These are phyloP conservation scores for Hormaphis cornu DNA, from an alignment of 1,140 invertebrate species.

Conservation along the genomic window DNA sequence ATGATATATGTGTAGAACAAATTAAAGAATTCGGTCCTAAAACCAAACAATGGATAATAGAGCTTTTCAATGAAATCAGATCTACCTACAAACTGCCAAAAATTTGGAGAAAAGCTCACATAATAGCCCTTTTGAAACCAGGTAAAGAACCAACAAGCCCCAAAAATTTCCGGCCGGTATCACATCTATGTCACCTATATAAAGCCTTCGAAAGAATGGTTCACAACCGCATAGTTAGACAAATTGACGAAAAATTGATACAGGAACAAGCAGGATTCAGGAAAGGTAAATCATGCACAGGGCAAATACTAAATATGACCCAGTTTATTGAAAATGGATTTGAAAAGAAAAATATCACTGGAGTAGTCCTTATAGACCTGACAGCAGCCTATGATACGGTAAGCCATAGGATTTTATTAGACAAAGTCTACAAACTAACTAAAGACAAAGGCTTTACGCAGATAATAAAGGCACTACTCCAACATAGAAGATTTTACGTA, in stretches of 20 bases:
- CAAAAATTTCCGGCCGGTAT: constrained; percentile 31
- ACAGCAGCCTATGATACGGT: constrained; percentile 34
- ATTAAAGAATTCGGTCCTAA: constrained; percentile 13
- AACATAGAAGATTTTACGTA: constrained; percentile 33
- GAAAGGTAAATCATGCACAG: constrained; percentile 31
- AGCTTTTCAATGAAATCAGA: constrained; percentile 3
- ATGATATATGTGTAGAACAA: constrained; percentile 18
- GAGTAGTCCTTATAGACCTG: constrained; percentile 32
- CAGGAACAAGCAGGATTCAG: constrained; percentile 33
- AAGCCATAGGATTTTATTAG: constrained; percentile 20
- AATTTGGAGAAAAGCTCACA: constrained; percentile 30
- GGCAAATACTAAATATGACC: constrained; percentile 33
- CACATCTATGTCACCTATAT: constrained; percentile 31
- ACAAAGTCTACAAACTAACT: constrained; percentile 26
- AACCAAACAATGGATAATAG: not conserved
- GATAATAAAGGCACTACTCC: constrained; percentile 15
- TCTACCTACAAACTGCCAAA: constrained; percentile 3
- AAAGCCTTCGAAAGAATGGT: constrained; percentile 33
- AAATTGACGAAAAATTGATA: constrained; percentile 25
- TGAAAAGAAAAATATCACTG: constrained; percentile 25
- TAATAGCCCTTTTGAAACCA: constrained; percentile 33
- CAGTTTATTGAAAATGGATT: constrained; percentile 34
- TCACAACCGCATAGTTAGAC: constrained; percentile 18
- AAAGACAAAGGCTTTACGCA: constrained; percentile 13
- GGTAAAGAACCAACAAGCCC: constrained; percentile 32